Conservation (phyloP, 2,888 invertebrate genomes). For the Heliconius cydno region DNA sequence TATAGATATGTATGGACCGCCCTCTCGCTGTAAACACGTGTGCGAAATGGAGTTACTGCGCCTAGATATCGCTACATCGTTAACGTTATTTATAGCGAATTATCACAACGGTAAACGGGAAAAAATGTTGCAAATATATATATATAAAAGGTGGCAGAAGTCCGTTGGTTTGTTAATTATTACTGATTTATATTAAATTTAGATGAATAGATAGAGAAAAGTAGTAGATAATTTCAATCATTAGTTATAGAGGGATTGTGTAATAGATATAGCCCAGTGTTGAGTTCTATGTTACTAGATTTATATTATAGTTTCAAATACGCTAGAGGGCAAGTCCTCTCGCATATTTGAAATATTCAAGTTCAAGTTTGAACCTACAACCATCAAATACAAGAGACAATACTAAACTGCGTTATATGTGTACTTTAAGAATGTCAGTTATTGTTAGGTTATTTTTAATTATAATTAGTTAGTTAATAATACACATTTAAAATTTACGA, state of each 20-base stretch:
- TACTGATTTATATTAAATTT: background rate
- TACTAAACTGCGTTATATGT: too few species aligned
- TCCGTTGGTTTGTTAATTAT: constrained; percentile 2
- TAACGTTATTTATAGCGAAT: constrained; percentile 26
- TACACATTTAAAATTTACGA: too few species aligned
- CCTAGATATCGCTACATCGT: constrained; percentile 31
- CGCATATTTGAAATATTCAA: too few species aligned
- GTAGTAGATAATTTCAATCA: too few species aligned
- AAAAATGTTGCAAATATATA: constrained; percentile 10
- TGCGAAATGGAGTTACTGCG: constrained; percentile 32
- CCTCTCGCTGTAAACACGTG: constrained; percentile 33
- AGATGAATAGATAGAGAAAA: too few species aligned
- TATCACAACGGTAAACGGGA: constrained; percentile 12
- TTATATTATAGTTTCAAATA: background rate
- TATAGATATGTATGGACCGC: constrained; percentile 4
- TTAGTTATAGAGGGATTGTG: too few species aligned
- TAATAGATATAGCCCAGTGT: background rate
- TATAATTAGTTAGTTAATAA: too few species aligned
- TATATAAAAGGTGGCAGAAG: background rate
- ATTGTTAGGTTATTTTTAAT: too few species aligned
- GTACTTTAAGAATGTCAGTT: rapidly evolving
- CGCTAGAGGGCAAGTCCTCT: too few species aligned
- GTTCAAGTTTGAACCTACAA: too few species aligned
- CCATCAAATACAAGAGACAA: too few species aligned
- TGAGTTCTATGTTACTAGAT: background rate